Evolutionary conservation across 2,797 vertebrate genomes (phyloP), one percentile per base, ranked within the genome.

Genomic region (Falco biarmicus): DNA sequence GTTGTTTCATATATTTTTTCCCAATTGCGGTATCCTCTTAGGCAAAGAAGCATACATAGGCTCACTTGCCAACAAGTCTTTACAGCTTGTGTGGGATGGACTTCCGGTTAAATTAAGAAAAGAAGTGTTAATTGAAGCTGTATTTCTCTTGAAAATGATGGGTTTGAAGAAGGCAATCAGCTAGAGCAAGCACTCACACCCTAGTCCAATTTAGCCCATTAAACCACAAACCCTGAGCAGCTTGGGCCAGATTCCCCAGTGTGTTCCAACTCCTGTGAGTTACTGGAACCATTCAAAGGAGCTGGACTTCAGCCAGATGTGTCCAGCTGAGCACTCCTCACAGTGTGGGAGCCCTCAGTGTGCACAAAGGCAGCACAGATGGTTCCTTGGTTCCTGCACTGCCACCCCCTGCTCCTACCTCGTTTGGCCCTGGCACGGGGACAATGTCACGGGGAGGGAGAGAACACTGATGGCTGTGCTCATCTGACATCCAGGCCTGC

Each of bases 191-290:
- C 53, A 45, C 47, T 94, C 71, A 15, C 32, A 91, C 79, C 26
- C 32, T 83, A 77, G 74, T 45, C 71, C 68, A 90, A 94, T 95
- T 93, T 92, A 96, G 86, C 78, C 82, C 75, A 48, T 85, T 94
- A 89, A 95, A 78, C 95, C 94, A 95, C 94, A 97, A 96, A 91
- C 65, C 75, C 86, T 85, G 68, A 94, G 81, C 61, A 93, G 39
- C 68, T 92, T 57, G 84, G 88, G 65, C 71, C 84, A 89, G 53
- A 94, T 91, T 96, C 93, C 82, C 86, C 71, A 83, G 81, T 25
- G 12, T 91, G 84, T 89, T 96, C 84, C 93, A 95, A 69, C 37
- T 92, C 75, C 82, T 95, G 19, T 79, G 90, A 94, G 94, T 93
- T 95, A 90, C 90, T 96, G 95, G 90, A 96, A 95, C 71, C 41